These are phyloP conservation scores for Caenorhabditis sp. DNA, from an alignment of 2,888 invertebrate species.

Conservation along the genomic window DNA sequence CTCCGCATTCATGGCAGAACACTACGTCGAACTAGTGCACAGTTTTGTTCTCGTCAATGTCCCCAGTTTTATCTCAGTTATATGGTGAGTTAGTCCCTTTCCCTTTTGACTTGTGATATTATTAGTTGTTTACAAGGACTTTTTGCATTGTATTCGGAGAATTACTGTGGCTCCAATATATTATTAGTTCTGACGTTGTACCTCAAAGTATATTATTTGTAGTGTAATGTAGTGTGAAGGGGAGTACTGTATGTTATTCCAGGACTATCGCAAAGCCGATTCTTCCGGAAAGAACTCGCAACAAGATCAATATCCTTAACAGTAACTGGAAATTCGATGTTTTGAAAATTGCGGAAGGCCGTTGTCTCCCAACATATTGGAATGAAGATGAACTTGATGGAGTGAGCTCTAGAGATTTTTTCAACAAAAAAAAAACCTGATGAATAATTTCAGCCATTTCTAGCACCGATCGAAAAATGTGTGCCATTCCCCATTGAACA, in stretches of 20 bases:
- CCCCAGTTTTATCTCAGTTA: constrained; percentile 63
- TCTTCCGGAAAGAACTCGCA: constrained; percentile 64
- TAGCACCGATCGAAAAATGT: constrained; percentile 58
- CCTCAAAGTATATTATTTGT: no score
- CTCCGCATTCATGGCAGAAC: constrained; percentile 67
- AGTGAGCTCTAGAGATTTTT: constrained; percentile 1
- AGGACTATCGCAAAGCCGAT: constrained; percentile 65
- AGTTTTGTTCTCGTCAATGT: constrained; percentile 68
- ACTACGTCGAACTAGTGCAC: constrained; percentile 65
- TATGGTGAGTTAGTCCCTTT: constrained; percentile 41
- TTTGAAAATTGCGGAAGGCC: constrained; percentile 59
- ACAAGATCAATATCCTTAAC: constrained; percentile 62
- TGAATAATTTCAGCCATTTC: constrained; percentile 50
- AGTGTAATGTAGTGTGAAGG: no score
- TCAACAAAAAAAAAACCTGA: constrained; percentile 12
- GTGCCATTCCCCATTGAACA: constrained; percentile 54
- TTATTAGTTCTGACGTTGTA: no score
- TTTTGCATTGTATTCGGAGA: no score
- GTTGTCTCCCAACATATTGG: constrained; percentile 66
- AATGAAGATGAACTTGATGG: constrained; percentile 58
- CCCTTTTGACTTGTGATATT: no score
- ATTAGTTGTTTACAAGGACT: no score
- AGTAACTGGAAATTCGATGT: constrained; percentile 60
- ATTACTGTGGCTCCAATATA: no score
- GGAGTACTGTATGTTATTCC: no score